Evolutionary conservation across 2,113 vertebrate genomes (phyloP).

Genomic region (Embiotoca jacksoni): DNA sequence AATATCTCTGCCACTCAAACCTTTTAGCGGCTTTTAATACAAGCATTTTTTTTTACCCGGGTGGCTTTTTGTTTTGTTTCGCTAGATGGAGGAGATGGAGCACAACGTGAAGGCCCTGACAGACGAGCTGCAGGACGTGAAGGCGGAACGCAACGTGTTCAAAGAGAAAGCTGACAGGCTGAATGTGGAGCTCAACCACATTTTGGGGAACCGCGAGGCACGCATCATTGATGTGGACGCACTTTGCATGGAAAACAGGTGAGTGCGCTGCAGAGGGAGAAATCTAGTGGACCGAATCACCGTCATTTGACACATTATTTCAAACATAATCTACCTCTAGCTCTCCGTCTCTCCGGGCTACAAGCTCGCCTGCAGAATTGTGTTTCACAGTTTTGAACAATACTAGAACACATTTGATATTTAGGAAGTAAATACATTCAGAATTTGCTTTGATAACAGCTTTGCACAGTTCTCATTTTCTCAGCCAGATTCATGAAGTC

Average conservation of each 20-base stretch:
- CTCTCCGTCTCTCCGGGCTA: no score
- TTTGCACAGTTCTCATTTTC: no score
- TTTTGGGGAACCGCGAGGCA: slow-evolving; percentile 90
- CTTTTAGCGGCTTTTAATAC: neutral
- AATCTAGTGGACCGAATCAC: no score
- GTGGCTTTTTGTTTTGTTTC: neutral
- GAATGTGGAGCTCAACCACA: slow-evolving; percentile 95
- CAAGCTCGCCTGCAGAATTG: no score
- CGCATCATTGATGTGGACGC: slow-evolving; percentile 95
- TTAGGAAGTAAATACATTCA: no score
- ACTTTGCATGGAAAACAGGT: slow-evolving; percentile 98
- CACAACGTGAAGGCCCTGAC: slow-evolving; percentile 88
- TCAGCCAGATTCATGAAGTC: no score
- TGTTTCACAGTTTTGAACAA: no score
- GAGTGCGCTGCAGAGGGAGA: neutral
- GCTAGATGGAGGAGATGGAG: slow-evolving; percentile 89
- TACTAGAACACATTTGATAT: no score
- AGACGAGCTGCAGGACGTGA: slow-evolving; percentile 95
- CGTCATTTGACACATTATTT: neutral
- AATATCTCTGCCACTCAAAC: neutral
- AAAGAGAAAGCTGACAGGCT: slow-evolving; percentile 93
- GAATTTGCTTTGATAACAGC: no score
- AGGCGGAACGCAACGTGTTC: slow-evolving; percentile 91
- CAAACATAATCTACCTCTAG: neutral
- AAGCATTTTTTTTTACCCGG: slow-evolving; percentile 13